Percentiles rank a stretch among this genome's conserved stretches.
These are phyloP conservation scores for Dryococelus australis DNA, from an alignment of 2,888 invertebrate genomes.

Conservation along the genomic window DNA sequence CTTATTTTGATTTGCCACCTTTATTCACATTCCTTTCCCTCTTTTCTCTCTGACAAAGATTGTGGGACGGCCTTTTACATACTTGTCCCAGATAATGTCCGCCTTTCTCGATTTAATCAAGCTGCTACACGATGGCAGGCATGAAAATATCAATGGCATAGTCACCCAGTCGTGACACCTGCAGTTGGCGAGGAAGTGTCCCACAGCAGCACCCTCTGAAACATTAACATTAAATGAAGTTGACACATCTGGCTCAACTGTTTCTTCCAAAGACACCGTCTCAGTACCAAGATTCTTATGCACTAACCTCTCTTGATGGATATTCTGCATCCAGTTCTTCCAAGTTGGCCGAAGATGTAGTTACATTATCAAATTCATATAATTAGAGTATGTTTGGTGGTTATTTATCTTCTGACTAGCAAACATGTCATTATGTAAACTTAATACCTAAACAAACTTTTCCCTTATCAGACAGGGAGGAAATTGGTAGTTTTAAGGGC, in stretches of 20 bases:
- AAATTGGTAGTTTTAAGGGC: not conserved
- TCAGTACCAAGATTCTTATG: too few species aligned
- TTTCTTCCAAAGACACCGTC: too few species aligned
- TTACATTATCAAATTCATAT: too few species aligned
- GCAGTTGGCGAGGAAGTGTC: not conserved
- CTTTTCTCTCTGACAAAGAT: not conserved
- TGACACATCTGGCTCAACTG: too few species aligned
- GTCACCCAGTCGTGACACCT: not conserved
- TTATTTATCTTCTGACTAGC: too few species aligned
- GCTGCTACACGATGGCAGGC: not conserved
- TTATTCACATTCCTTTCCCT: not conserved
- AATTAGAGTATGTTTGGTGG: too few species aligned
- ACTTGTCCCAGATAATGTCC: not conserved
- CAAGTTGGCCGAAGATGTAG: not conserved
- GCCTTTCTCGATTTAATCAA: not conserved
- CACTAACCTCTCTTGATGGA: too few species aligned
- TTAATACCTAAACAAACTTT: not conserved
- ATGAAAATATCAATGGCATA: not conserved
- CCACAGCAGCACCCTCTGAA: not conserved
- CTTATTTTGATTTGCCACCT: not conserved
- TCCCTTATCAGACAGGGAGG: not conserved
- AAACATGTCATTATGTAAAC: not conserved
- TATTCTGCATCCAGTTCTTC: too few species aligned
- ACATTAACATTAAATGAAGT: not conserved
- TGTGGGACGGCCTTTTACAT: not conserved